These are phyloP conservation scores for Melanotaenia nigrans DNA, from an alignment of 2,797 vertebrate genomes.

Conservation along the genomic window DNA sequence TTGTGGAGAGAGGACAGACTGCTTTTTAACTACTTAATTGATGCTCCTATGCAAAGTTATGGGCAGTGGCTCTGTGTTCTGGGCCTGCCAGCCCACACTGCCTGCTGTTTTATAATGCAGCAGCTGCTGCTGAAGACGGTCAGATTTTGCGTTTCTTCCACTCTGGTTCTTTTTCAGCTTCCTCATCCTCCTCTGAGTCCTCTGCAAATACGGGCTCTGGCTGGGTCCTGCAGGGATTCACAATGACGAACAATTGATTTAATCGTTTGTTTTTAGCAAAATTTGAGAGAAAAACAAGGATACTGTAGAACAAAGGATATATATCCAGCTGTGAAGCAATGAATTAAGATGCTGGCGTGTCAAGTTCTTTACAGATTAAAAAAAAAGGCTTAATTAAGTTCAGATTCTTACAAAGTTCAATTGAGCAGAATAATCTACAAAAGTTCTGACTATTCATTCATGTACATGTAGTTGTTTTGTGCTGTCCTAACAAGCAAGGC, in stretches of 20 bases:
- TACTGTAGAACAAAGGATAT: conserved; percentile 27
- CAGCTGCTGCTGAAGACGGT: conserved; percentile 49
- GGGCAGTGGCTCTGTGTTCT: conserved; percentile 19
- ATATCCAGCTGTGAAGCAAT: conserved; percentile 30
- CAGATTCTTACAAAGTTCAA: background rate
- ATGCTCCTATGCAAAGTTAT: conserved; percentile 17
- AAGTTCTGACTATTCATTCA: background rate
- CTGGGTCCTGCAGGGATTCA: conserved; percentile 86
- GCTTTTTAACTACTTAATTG: conserved; percentile 19
- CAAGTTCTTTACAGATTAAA: background rate
- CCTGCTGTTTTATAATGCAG: conserved; percentile 14
- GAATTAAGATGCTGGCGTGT: conserved; percentile 11
- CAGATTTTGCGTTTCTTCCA: conserved; percentile 99
- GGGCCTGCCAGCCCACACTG: conserved; percentile 8
- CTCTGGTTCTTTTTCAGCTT: conserved; percentile 92
- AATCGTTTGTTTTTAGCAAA: conserved; percentile 13
- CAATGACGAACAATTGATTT: conserved; percentile 23
- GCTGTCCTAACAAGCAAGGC: background rate
- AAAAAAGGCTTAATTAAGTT: conserved; percentile 4
- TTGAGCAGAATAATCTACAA: background rate
- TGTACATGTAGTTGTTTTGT: background rate
- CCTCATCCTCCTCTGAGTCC: conserved; percentile 93
- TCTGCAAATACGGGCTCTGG: conserved; percentile 94
- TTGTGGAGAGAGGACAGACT: conserved; percentile 15
- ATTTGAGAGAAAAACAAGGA: conserved; percentile 39